Percentiles rank a stretch among this genome's conserved stretches.
Conservation (phyloP, 2,797 vertebrate genomes). For the Chromobotia macracanthus region DNA sequence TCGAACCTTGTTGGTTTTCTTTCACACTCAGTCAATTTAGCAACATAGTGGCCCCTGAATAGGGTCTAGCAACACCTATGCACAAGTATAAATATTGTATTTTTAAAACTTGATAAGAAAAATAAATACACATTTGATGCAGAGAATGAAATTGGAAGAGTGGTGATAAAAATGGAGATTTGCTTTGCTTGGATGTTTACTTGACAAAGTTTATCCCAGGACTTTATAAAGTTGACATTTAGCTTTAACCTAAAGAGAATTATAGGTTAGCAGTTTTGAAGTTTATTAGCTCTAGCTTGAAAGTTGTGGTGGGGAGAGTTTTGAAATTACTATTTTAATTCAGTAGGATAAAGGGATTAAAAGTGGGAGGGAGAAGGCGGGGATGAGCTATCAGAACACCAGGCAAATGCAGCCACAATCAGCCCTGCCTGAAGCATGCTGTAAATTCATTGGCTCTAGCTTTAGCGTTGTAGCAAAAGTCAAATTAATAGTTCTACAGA, state of each 20-base stretch:
- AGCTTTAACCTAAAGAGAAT: constrained; percentile 9
- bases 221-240: constrained; percentile 25
- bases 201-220: background rate
- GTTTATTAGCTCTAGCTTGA: constrained; percentile 24
- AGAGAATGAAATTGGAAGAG: background rate
- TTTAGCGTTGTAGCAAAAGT: constrained; percentile 26
- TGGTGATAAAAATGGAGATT: background rate
- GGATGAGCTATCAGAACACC: constrained; percentile 27
- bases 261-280: constrained; percentile 29
- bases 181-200: background rate
- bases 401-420: background rate
- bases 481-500: constrained; percentile 24
- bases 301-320: constrained; percentile 24
- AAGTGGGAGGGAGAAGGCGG: constrained; percentile 1
- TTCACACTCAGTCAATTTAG: background rate
- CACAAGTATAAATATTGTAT: background rate
- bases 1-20: background rate
- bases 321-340: constrained; percentile 30
- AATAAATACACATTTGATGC: background rate
- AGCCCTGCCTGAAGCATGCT: constrained; percentile 27
- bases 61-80: too few relatives aligned
- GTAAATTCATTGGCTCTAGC: constrained; percentile 38
- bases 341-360: constrained; percentile 43
- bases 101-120: constrained; percentile 13
- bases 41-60: too few relatives aligned